These are phyloP conservation scores for Drosophila quadrilineata DNA, from an alignment of 1,140 invertebrate genomes.

Conservation along the genomic window DNA sequence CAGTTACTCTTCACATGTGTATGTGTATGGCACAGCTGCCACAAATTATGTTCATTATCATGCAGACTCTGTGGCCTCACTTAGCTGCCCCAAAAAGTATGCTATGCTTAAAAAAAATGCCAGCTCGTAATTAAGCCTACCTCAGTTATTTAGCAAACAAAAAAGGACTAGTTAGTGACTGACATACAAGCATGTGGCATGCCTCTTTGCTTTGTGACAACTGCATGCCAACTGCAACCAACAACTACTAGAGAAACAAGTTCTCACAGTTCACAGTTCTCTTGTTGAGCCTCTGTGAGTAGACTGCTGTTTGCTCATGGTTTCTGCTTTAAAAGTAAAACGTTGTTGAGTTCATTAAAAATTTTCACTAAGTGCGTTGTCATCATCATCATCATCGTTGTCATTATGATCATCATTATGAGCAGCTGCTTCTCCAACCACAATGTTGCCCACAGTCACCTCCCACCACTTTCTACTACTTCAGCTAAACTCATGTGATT, in stretches of 20 bases:
- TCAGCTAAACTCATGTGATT: constrained; percentile 10
- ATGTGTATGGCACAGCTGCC: constrained; percentile 45
- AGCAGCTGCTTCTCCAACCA: neutral
- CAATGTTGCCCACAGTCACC: constrained; percentile 1
- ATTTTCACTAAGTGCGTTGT: constrained; percentile 74
- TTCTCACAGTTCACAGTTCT: constrained; percentile 21
- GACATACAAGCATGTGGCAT: constrained; percentile 5
- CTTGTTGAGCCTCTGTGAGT: constrained; percentile 21
- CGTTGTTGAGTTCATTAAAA: constrained; percentile 76
- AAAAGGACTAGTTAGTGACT: constrained; percentile 32
- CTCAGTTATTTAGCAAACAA: constrained; percentile 23
- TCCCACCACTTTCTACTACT: neutral
- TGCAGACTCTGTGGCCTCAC: constrained; percentile 4
- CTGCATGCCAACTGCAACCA: constrained; percentile 16
- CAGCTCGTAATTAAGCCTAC: constrained; percentile 53
- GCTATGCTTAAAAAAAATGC: constrained; percentile 39
- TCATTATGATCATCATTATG: constrained; percentile 9
- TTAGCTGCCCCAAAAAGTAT: constrained; percentile 50
- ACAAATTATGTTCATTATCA: constrained; percentile 59
- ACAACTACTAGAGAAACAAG: constrained; percentile 1
- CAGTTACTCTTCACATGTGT: neutral
- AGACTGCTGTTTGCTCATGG: constrained; percentile 17
- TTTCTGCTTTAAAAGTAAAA: constrained; percentile 68
- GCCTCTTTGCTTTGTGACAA: constrained; percentile 14
- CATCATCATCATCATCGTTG: constrained; percentile 52